Percentiles rank a stretch among this genome's conserved stretches.
These are phyloP conservation scores for Doris montereyensis DNA, from an alignment of 2,888 invertebrate genomes.

Conservation along the genomic window DNA sequence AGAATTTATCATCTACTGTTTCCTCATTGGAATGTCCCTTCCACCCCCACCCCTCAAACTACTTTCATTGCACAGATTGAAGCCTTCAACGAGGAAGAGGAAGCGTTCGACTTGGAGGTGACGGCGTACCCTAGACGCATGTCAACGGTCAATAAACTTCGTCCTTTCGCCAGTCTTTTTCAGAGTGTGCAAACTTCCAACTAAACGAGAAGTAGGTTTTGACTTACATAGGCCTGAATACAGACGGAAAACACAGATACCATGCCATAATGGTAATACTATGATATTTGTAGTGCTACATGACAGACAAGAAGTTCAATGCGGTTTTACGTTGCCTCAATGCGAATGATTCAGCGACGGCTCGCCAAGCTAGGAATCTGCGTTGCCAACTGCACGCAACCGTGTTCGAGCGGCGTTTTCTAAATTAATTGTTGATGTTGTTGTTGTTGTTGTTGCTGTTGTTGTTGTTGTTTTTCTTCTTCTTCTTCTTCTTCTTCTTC, in stretches of 20 bases:
- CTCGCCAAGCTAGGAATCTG: too few relatives aligned
- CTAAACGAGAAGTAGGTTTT: constrained; percentile 79
- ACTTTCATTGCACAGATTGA: too few relatives aligned
- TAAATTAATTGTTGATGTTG: background rate
- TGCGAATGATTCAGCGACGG: too few relatives aligned
- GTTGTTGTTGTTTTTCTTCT: background rate
- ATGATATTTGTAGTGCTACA: background rate
- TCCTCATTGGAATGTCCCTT: too few relatives aligned
- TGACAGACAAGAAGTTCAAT: background rate
- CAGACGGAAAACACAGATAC: background rate
- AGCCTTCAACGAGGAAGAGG: constrained; percentile 92
- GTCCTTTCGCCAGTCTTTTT: constrained; percentile 89
- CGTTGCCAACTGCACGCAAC: too few relatives aligned
- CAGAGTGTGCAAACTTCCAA: constrained; percentile 89
- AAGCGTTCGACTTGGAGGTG: constrained; percentile 87
- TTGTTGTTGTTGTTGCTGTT: background rate
- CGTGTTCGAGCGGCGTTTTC: too few relatives aligned
- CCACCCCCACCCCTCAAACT: too few relatives aligned
- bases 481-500: constrained; percentile 1
- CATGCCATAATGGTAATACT: background rate
- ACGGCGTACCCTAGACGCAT: constrained; percentile 91
- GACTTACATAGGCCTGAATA: too few relatives aligned
- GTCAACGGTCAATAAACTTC: constrained; percentile 81
- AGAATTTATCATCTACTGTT: too few relatives aligned
- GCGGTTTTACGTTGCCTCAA: too few relatives aligned